These are phyloP conservation scores for Neoaliturus tenellus DNA, from an alignment of 2,888 invertebrate genomes.

Conservation along the genomic window DNA sequence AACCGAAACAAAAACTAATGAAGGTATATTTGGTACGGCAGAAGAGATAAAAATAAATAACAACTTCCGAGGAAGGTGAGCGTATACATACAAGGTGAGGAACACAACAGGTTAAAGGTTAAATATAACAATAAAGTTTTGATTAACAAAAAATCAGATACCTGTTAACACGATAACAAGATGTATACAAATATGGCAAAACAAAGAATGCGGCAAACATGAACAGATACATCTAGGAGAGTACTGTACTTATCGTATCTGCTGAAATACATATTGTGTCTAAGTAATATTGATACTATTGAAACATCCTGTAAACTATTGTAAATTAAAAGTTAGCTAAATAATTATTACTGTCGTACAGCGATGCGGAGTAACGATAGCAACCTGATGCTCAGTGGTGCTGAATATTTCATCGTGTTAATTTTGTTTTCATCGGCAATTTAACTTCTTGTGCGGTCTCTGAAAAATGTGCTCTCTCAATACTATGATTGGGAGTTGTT, in stretches of 20 bases:
- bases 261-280: conserved; percentile 63
- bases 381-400: conserved; percentile 57
- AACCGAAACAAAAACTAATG: conserved; percentile 24
- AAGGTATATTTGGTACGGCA: conserved; percentile 33
- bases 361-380: conserved; percentile 58
- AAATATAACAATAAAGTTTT: conserved; percentile 52
- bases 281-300: conserved; percentile 66
- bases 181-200: conserved; percentile 60
- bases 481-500: neutral
- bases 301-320: conserved; percentile 67
- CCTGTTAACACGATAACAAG: conserved; percentile 48
- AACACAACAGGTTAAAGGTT: conserved; percentile 53
- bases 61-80: conserved; percentile 39
- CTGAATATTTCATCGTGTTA: neutral
- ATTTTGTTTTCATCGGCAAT: conserved; percentile 18
- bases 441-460: conserved; percentile 44
- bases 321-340: conserved; percentile 64
- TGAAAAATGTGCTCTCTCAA: conserved; percentile 4
- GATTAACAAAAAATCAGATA: conserved; percentile 47
- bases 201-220: conserved; percentile 63
- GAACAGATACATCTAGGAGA: conserved; percentile 66
- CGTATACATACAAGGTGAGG: conserved; percentile 55
- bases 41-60: conserved; percentile 36
- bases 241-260: conserved; percentile 63
- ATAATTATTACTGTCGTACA: conserved; percentile 58